phyloP scores from a whole-genome alignment of 2,888 invertebrate genomes.

The Tipula vernalis region DNA sequence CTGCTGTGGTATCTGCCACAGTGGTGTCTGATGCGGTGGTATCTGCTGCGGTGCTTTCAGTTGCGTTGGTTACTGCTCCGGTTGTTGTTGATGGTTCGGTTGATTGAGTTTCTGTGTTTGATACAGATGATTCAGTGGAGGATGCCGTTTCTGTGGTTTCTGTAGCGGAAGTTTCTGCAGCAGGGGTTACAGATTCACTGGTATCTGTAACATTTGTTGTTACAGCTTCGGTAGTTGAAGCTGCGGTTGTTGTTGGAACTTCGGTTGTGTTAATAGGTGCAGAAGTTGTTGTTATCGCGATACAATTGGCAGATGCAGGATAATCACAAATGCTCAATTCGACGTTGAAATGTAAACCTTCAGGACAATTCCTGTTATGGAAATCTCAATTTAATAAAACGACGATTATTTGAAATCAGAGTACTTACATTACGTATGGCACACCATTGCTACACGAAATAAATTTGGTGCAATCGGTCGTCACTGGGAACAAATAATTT shows the following conservation, averaged over 20 bases:
- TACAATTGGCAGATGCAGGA: background rate
- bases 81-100: background rate
- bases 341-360: background rate
- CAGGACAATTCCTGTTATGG: no score
- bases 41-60: no score
- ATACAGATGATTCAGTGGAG: background rate
- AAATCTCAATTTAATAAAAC: no score
- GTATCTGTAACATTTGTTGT: background rate
- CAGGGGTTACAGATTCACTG: no score
- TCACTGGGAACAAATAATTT: background rate
- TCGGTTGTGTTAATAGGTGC: no score
- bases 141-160: background rate
- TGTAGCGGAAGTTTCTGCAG: no score
- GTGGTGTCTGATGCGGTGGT: no score
- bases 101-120: no score
- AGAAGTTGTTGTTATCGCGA: no score
- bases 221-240: background rate
- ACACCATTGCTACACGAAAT: background rate
- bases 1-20: no score
- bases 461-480: background rate
- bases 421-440: background rate
- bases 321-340: background rate
- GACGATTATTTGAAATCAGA: no score
- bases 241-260: background rate
- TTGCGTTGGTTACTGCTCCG: background rate